Evolutionary conservation across 2,888 invertebrate species (phyloP).

Genomic region (Eupithecia insigniata): DNA sequence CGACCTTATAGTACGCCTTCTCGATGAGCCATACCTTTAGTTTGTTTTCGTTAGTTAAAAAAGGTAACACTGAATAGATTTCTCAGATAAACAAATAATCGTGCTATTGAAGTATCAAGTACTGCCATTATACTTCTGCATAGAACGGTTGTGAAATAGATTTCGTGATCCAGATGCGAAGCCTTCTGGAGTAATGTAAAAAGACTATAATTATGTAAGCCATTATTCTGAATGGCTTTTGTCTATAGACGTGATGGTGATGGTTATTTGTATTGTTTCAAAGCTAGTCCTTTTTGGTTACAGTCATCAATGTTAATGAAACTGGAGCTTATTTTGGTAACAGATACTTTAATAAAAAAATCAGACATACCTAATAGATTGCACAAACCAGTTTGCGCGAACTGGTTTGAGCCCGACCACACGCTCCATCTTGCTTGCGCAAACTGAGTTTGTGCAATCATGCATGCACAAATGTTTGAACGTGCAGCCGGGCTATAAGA

Average conservation of each 20-base stretch:
- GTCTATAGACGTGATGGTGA: conserved; percentile 16
- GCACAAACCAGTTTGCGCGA: no score
- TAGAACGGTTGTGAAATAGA: conserved; percentile 30
- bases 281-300: background rate
- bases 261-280: background rate
- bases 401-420: no score
- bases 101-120: background rate
- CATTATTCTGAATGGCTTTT: conserved; percentile 28
- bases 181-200: conserved; percentile 27
- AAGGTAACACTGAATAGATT: background rate
- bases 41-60: no score
- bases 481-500: no score
- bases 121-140: background rate
- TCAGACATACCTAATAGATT: no score
- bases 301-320: background rate
- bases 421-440: no score
- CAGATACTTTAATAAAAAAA: background rate
- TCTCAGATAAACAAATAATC: background rate
- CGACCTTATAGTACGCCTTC: no score
- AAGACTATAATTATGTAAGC: conserved; percentile 32
- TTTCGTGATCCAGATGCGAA: conserved; percentile 38
- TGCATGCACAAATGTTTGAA: no score
- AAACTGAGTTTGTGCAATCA: no score
- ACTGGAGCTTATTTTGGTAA: background rate
- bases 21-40: no score